A percentile compares a stretch with the other conserved stretches of the same genome.
Evolutionary conservation across 2,888 invertebrate genomes (phyloP).

Genomic region (Eustalomyia histrio): DNA sequence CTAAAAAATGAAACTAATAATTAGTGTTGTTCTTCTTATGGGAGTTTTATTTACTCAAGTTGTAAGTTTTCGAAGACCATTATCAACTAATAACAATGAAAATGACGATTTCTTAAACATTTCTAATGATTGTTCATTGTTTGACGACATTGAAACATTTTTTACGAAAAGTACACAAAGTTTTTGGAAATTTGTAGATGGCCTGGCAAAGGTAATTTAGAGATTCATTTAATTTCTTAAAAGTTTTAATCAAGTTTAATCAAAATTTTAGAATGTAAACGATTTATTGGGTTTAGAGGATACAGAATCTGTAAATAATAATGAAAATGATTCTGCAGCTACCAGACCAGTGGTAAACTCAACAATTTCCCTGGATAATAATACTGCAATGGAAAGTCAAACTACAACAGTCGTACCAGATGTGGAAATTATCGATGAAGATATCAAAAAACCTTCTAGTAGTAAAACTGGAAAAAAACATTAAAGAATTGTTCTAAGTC

Average conservation of each 20-base stretch:
- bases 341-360: not conserved
- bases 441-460: not conserved
- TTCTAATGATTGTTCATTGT: not conserved
- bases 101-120: not conserved
- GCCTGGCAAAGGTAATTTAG: not conserved
- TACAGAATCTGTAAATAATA: not conserved
- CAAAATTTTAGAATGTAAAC: not conserved
- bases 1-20: not conserved
- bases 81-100: not conserved
- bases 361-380: not conserved
- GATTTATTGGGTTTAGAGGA: not conserved
- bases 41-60: not conserved
- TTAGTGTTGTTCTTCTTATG: not conserved
- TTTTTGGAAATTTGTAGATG: not conserved
- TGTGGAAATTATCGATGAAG: not conserved
- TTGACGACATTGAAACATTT: not conserved
- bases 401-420: not conserved
- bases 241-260: not conserved
- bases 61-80: not conserved
- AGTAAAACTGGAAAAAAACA: not conserved
- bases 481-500: too few species aligned
- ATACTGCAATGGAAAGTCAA: not conserved
- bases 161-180: not conserved
- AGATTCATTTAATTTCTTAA: not conserved
- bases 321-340: not conserved